Conservation (phyloP, 2,888 invertebrate genomes). For the Helleia helle region DNA sequence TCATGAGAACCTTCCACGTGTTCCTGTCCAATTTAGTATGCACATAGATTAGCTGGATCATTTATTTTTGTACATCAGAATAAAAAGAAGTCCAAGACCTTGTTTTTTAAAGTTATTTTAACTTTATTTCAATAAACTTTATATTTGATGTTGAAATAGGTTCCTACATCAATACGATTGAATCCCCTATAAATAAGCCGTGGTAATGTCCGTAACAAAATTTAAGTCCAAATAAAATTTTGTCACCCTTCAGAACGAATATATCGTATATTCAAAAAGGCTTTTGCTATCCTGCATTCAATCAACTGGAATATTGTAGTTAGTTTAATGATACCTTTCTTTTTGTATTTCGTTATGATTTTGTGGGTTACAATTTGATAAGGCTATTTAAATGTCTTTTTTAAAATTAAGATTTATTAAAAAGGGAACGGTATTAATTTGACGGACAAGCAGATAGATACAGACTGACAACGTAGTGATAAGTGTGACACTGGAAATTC, state of each 20-base stretch:
- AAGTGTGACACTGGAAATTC: too few relatives aligned
- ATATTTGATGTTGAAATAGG: not conserved
- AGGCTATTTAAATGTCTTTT: too few relatives aligned
- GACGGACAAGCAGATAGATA: too few relatives aligned
- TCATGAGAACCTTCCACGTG: not conserved
- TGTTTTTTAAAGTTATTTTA: too few relatives aligned
- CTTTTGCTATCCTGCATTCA: slow-evolving; percentile 43
- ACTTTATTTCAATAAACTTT: too few relatives aligned
- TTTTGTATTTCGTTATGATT: too few relatives aligned
- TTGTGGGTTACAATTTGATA: too few relatives aligned
- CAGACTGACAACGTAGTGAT: too few relatives aligned
- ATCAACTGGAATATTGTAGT: slow-evolving; percentile 29
- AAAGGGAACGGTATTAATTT: too few relatives aligned
- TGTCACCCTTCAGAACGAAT: slow-evolving; percentile 56
- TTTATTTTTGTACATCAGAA: too few relatives aligned
- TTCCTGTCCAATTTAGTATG: not conserved
- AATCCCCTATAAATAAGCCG: slow-evolving; percentile 56
- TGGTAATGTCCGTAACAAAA: slow-evolving; percentile 60
- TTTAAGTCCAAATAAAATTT: slow-evolving; percentile 71
- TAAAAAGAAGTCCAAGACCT: too few relatives aligned
- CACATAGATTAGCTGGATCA: not conserved
- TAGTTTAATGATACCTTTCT: not conserved
- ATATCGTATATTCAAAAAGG: slow-evolving; percentile 51
- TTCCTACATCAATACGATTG: slow-evolving; percentile 17
- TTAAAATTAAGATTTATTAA: too few relatives aligned